These are phyloP conservation scores for Mechanitis mazaeus DNA, from an alignment of 2,888 invertebrate species.

Conservation along the genomic window DNA sequence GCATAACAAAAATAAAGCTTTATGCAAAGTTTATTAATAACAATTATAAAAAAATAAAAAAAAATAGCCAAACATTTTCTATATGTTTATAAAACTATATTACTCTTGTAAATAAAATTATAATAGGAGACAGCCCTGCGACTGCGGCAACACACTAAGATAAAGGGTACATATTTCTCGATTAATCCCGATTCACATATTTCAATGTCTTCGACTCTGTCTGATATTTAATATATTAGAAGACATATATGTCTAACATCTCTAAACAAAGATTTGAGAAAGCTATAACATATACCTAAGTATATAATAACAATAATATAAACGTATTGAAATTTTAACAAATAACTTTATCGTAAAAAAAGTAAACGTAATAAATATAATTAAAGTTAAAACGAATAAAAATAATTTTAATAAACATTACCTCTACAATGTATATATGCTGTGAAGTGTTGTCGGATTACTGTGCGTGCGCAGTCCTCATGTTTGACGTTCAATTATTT, in stretches of 20 bases:
- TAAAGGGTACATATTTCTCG: constrained; percentile 29
- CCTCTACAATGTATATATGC: too few relatives aligned
- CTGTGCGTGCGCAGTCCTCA: constrained; percentile 1
- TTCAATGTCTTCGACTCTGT: constrained; percentile 28
- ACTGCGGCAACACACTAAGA: constrained; percentile 25
- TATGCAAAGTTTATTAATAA: background rate
- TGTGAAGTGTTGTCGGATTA: background rate
- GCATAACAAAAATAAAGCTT: background rate
- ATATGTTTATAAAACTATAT: too few relatives aligned
- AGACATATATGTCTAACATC: constrained; percentile 5
- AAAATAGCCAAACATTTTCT: too few relatives aligned
- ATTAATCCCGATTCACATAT: constrained; percentile 29
- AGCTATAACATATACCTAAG: background rate
- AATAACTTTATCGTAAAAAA: too few relatives aligned
- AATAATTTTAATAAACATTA: too few relatives aligned
- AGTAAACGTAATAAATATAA: too few relatives aligned
- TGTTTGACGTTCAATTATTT: constrained; percentile 42
- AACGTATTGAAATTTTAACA: too few relatives aligned
- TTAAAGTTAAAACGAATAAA: too few relatives aligned
- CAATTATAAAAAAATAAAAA: background rate
- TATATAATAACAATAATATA: too few relatives aligned
- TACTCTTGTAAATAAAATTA: too few relatives aligned
- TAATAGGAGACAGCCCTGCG: constrained; percentile 18
- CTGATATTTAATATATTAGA: constrained; percentile 26
- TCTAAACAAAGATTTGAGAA: background rate